A percentile compares a stretch with the other conserved stretches of the same genome.
Conservation (phyloP, 2,113 vertebrate species). For the Corapipo altera region DNA sequence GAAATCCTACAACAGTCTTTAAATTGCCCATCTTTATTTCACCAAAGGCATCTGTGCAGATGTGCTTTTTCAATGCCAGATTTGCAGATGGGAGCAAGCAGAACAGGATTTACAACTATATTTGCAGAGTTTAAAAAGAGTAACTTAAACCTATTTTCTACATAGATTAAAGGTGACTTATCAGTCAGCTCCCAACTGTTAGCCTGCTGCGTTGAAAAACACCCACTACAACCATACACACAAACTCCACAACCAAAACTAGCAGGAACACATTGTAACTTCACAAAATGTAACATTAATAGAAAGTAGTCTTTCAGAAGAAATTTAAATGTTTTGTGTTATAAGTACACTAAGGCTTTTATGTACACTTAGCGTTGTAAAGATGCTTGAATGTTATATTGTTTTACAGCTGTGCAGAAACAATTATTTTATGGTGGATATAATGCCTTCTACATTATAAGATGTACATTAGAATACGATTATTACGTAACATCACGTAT, state of each 20-base stretch:
- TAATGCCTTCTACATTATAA: background rate
- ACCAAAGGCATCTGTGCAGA: background rate
- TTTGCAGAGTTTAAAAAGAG: background rate
- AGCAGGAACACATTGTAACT: background rate
- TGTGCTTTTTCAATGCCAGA: background rate
- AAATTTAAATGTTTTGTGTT: background rate
- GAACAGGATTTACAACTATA: background rate
- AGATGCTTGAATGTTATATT: background rate
- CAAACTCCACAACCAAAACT: background rate
- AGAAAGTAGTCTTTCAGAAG: background rate
- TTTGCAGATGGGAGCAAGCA: background rate
- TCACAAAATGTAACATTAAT: background rate
- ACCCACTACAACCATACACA: background rate
- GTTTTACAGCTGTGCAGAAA: background rate
- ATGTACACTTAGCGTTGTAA: background rate
- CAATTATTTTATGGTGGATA: background rate
- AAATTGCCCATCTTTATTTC: background rate
- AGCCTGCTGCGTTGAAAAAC: background rate
- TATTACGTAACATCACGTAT: background rate
- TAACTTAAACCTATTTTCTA: background rate
- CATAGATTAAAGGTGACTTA: background rate
- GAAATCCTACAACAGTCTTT: background rate
- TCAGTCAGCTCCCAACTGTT: accelerated
- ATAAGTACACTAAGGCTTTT: background rate
- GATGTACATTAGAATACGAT: background rate